Base-by-base conservation (phyloP, 2,888 invertebrate genomes). In the Chrysotoxum bicinctum region DNA sequence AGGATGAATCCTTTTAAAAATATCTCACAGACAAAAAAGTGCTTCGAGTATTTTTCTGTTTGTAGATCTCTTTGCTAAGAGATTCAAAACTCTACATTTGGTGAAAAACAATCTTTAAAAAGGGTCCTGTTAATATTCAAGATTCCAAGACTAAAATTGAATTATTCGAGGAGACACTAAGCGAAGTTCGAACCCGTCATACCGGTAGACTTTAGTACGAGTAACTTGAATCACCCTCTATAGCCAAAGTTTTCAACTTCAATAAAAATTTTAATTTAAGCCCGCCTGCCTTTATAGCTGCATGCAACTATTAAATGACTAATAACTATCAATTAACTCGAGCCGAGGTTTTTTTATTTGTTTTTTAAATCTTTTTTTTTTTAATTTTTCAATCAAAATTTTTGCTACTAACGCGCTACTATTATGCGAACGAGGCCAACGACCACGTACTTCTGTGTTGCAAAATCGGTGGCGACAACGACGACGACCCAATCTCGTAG, bases 381-480 rank as follows among this genome's bases (percentile, higher is more conserved):
- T 52, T 52, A n/a, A 7, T 16, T 54, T 54, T 16, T 5, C 16
- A 14, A 64, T 19, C 30, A 4, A 37, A 16, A 48, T 37, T 30
- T 12, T 30, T 45, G 3, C 14, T 12, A 77, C 60, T 30, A 73
- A 62, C 81, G 81, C 76, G 85, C 76, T 85, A 77, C 32, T 50
- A 50, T 72, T 73, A 85, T 86, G 82, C 86, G 86, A 86, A 82
- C 82, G 77, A 74, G 82, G 82, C 86, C 82, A 82, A 82, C 82
- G 86, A 82, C 86, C 82, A 77, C 86, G 86, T 66, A 86, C 78
- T 86, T 86, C 86, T 86, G 82, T 86, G 77, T 45, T 82, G 81
- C 72, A 54, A 58, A 52, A 43, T 60, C 16, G 43, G 4, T 30
- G 69, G 43, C 76, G 85, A 81, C 76, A 81, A 80, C 60, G 79